These are phyloP conservation scores for Coreoperca whiteheadi DNA, from an alignment of 2,113 vertebrate species.

Conservation along the genomic window DNA sequence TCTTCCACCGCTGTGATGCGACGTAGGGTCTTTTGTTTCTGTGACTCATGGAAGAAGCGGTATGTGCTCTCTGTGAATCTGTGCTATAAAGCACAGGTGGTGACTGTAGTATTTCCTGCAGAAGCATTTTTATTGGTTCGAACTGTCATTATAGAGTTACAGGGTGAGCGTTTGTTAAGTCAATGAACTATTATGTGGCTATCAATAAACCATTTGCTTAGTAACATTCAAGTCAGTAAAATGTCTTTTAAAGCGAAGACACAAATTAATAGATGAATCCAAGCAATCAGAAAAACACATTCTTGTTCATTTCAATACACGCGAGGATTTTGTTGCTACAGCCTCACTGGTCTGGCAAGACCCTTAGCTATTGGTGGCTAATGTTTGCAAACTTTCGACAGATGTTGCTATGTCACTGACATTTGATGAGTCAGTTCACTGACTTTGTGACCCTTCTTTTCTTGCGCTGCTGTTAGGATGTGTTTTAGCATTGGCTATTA, in stretches of 20 bases:
- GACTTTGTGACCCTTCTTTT: too few species aligned
- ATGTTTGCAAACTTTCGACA: background rate
- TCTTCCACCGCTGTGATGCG: too few species aligned
- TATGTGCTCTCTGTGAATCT: too few species aligned
- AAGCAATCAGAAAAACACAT: background rate
- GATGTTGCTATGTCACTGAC: background rate
- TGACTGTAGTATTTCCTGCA: background rate
- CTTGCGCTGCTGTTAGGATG: background rate
- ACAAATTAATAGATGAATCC: background rate
- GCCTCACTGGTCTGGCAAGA: background rate
- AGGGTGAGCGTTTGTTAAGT: constrained; percentile 5
- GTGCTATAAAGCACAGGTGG: background rate
- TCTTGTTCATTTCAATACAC: background rate
- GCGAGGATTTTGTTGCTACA: too few species aligned
- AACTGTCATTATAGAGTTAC: constrained; percentile 17
- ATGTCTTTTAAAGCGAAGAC: background rate
- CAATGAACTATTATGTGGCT: background rate
- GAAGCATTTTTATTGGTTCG: constrained; percentile 4
- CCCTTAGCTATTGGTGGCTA: background rate
- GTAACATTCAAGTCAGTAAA: background rate
- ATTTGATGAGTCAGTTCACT: too few species aligned
- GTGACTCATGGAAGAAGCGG: background rate
- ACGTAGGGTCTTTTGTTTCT: constrained; percentile 1
- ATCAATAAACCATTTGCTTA: constrained; percentile 26
- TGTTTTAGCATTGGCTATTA: background rate